A percentile compares a stretch with the other conserved stretches of the same genome.
Conservation (phyloP, 2,888 invertebrate genomes). For the Conus canariensis region DNA sequence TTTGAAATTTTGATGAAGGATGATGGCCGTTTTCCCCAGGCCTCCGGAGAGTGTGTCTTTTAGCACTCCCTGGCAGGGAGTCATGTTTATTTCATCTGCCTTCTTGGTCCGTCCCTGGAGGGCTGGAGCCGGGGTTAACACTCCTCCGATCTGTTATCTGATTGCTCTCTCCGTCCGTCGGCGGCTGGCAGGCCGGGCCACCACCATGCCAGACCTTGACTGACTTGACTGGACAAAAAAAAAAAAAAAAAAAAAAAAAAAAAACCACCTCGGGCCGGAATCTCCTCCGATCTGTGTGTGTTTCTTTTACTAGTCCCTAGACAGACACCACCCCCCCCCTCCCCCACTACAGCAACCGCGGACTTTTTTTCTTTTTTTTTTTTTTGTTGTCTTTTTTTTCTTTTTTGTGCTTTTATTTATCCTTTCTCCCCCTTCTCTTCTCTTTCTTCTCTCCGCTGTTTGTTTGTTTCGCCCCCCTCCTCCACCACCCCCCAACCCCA, state of each 20-base stretch:
- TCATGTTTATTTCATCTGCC: constrained; percentile 46
- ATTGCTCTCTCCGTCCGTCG: constrained; percentile 17
- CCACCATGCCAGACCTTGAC: neutral
- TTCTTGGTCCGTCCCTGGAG: constrained; percentile 23
- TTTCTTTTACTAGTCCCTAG: no score
- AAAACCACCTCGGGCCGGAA: no score
- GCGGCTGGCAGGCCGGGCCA: neutral
- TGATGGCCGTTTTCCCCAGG: constrained; percentile 40
- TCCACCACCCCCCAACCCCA: neutral
- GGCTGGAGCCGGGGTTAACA: neutral
- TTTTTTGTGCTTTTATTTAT: no score
- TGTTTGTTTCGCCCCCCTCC: neutral
- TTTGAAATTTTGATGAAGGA: constrained; percentile 44
- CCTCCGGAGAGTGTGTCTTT: constrained; percentile 41
- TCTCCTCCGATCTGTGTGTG: no score
- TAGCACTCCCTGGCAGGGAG: constrained; percentile 42
- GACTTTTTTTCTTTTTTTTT: no score
- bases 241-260: neutral
- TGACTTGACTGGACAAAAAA: neutral
- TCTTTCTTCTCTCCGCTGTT: neutral
- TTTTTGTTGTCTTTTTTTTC: no score
- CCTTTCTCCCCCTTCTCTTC: no score
- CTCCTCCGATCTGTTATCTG: constrained; percentile 31
- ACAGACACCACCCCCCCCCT: neutral
- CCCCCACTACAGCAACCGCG: no score